These are phyloP conservation scores for Heliconius hortense DNA, from an alignment of 2,888 invertebrate species.

Conservation along the genomic window DNA sequence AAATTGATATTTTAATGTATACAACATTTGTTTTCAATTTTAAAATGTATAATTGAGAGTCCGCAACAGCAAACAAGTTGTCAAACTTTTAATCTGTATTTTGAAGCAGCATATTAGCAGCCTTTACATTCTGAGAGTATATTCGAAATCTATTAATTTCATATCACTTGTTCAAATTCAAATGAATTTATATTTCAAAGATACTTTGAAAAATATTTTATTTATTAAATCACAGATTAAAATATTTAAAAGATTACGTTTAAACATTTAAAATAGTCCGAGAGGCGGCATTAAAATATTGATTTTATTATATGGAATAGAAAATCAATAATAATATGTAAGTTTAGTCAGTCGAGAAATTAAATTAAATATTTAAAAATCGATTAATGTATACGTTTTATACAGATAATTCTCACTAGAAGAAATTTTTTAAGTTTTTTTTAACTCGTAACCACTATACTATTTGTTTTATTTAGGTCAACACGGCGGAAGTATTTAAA, in stretches of 20 bases:
- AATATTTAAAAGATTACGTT: background rate
- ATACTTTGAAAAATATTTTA: background rate
- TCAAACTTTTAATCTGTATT: too few species aligned
- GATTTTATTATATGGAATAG: background rate
- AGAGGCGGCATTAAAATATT: background rate
- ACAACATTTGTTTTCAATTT: too few species aligned
- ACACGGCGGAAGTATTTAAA: constrained; percentile 9
- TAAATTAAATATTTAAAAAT: background rate
- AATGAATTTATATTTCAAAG: background rate
- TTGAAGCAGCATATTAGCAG: too few species aligned
- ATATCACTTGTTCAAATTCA: background rate
- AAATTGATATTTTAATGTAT: too few species aligned
- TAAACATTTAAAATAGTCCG: background rate
- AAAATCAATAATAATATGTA: constrained; percentile 1
- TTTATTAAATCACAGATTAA: constrained; percentile 21
- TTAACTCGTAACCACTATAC: background rate
- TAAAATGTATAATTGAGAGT: too few species aligned
- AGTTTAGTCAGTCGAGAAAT: constrained; percentile 12
- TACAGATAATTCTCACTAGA: background rate
- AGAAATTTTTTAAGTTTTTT: background rate
- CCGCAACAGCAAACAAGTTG: too few species aligned
- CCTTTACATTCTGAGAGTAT: background rate
- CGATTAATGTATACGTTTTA: background rate
- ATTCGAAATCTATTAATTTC: background rate
- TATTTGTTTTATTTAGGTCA: background rate